Evolutionary conservation across 2,888 invertebrate genomes (phyloP).

Genomic region (Dioctria linearis): DNA sequence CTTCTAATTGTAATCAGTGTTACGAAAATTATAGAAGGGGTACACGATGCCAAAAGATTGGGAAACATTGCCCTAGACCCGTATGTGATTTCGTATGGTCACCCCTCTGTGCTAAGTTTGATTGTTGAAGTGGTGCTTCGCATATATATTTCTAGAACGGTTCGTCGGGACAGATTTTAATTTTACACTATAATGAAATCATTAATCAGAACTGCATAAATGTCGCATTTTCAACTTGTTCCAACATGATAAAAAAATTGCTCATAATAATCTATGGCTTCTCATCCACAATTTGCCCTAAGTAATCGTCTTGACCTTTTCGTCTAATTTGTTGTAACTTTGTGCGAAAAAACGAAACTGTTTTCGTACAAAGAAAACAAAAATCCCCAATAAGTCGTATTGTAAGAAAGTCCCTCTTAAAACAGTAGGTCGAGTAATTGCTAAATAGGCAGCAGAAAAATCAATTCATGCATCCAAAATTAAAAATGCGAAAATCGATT

Average conservation of each 20-base stretch:
- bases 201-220: too few relatives aligned
- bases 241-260: not conserved
- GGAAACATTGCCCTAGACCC: too few relatives aligned
- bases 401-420: not conserved
- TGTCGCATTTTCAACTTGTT: too few relatives aligned
- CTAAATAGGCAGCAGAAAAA: not conserved
- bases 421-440: not conserved
- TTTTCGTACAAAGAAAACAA: not conserved
- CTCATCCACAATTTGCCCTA: not conserved
- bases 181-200: too few relatives aligned
- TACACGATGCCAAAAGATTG: too few relatives aligned
- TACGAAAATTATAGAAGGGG: too few relatives aligned
- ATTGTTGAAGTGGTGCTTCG: too few relatives aligned
- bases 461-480: constrained; percentile 2
- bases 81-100: too few relatives aligned
- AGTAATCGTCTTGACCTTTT: not conserved
- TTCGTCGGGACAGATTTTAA: too few relatives aligned
- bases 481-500: not conserved
- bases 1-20: too few relatives aligned
- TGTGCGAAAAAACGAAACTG: not conserved
- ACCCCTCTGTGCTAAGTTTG: too few relatives aligned
- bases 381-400: not conserved
- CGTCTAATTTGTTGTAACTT: not conserved
- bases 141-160: too few relatives aligned
- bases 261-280: not conserved